A percentile compares a stretch with the other conserved stretches of the same genome.
Evolutionary conservation across 2,113 vertebrate species (phyloP).

Genomic region (Puma concolor): DNA sequence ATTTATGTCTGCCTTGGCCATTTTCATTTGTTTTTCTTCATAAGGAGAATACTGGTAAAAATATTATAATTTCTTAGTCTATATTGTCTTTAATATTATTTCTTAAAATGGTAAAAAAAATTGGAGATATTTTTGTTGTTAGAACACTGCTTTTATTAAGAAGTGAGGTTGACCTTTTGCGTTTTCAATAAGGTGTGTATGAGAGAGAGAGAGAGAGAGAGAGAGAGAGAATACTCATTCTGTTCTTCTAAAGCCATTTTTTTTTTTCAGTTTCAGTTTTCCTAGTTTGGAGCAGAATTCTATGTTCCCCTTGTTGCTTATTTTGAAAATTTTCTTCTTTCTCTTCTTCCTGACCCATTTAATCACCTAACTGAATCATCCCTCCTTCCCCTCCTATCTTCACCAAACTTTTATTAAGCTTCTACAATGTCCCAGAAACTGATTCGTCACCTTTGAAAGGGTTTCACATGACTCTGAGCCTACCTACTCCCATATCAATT

Average conservation of each 20-base stretch:
- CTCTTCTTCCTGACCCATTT: not conserved
- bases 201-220: too few species aligned
- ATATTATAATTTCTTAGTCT: slow-evolving; percentile 3
- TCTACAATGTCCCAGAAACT: not conserved
- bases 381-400: not conserved
- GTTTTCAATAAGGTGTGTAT: not conserved
- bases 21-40: not conserved
- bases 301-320: not conserved
- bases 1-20: not conserved
- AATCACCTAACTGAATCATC: not conserved
- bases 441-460: not conserved
- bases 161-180: not conserved
- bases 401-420: not conserved
- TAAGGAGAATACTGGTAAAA: slow-evolving; percentile 17
- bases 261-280: not conserved
- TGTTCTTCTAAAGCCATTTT: not conserved
- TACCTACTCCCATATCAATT: not conserved
- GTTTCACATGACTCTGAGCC: not conserved
- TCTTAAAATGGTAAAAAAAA: not conserved
- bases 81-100: slow-evolving; percentile 18
- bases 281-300: not conserved
- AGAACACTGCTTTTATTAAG: not conserved
- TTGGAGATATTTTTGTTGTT: not conserved
- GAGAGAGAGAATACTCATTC: not conserved
- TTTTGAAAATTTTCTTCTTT: not conserved